phyloP scores from a whole-genome alignment of 2,797 vertebrate genomes.

The Gallinago solitaria region DNA sequence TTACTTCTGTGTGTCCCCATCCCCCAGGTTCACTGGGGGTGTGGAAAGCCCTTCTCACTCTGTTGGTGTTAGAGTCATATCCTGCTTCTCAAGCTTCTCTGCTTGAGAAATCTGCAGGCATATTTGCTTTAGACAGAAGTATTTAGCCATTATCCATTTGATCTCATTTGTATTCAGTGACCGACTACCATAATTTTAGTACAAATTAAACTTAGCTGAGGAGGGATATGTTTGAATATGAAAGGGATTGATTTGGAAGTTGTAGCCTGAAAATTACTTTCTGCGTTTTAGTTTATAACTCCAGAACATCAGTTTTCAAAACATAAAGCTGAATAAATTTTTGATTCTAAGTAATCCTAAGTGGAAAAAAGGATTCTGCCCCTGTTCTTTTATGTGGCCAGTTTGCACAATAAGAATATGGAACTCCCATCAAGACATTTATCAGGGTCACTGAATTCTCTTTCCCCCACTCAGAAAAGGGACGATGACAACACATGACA shows the following conservation, averaged over 20 bases:
- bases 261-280: neutral
- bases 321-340: neutral
- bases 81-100: neutral
- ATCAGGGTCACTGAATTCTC: neutral
- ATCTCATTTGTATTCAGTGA: constrained; percentile 26
- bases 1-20: neutral
- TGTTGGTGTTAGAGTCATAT: neutral
- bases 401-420: neutral
- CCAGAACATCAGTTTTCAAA: neutral
- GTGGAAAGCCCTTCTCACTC: neutral
- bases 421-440: neutral
- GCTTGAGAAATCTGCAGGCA: neutral
- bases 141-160: neutral
- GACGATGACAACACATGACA: neutral
- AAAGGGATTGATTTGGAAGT: constrained; percentile 6
- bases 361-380: neutral
- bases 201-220: neutral
- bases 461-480: neutral
- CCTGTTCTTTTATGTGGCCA: neutral
- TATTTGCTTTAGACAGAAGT: neutral
- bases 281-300: neutral
- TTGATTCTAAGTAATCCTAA: neutral
- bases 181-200: neutral
- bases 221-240: neutral
- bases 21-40: neutral